Evolutionary conservation across 2,113 vertebrate species (phyloP), one percentile per base, ranked within the genome.

Genomic region (Elephas maximus): DNA sequence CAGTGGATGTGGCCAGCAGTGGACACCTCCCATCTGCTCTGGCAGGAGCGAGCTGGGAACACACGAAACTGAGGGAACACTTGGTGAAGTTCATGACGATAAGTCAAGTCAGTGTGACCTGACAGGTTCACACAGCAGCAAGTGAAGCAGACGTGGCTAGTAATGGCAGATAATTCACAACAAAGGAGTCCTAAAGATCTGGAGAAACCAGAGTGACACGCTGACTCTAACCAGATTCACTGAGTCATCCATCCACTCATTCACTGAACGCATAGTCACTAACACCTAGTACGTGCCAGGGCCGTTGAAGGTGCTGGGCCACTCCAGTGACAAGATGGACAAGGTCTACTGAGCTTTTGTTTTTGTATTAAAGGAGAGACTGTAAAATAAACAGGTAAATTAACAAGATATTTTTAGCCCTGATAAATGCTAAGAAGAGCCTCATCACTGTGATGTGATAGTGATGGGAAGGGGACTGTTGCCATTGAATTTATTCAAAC

Each of bases 361-460:
- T 87, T 89, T 12, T 4, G 1, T 0, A 23, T 2, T 21, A 3
- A 4, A 28, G 24, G 15, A 69, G 57, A 67, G 24, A 48, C 21
- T 33, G 18, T 20, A 69, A 53, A 41, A 33, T 33, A 41, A 69
- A 44, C 24, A 86, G 67, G 23, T 33, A 17, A 67, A 57, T 48
- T 76, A 77, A 37, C 57, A 1, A 12, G 79, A 67, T 33, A 1
- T 2, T 30, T 3, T 60, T 8, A 28, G 57, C 6, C 37, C 53
- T 1, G 71, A 48, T 11, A 17, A 24, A 18, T 30, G 2, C 57
- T 6, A 10, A 26, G 20, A 28, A 30, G 30, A 28, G 6, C 1
- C 0, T 51, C 24, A 33, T 33, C 12, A 9, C 41, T 21, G 6
- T 1, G 2, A 48, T 0, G 0, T 3, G 30, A 12, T 0, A 17